These are phyloP conservation scores for Cricetomys ansorgei DNA, from an alignment of 2,113 vertebrate genomes.

Conservation along the genomic window DNA sequence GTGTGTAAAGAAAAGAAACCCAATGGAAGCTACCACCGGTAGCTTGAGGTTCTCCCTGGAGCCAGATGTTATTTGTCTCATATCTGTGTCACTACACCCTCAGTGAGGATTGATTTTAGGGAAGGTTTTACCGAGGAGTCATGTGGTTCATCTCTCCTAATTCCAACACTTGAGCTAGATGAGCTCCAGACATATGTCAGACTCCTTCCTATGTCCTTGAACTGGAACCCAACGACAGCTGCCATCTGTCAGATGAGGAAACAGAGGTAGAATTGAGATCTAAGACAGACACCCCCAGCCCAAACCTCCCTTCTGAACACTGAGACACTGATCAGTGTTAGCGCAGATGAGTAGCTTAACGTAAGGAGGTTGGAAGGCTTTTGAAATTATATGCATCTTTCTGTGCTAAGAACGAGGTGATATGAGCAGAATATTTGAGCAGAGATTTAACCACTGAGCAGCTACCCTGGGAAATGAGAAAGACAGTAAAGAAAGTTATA, in stretches of 20 bases:
- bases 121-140: background rate
- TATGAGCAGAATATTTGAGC: background rate
- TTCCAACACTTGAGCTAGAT: background rate
- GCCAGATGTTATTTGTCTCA: background rate
- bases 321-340: background rate
- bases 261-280: background rate
- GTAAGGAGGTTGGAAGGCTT: background rate
- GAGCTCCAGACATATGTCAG: background rate
- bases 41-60: background rate
- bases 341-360: background rate
- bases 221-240: background rate
- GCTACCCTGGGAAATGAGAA: background rate
- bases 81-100: background rate
- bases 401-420: background rate
- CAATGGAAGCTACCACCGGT: background rate
- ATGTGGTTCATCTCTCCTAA: background rate
- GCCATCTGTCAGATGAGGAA: background rate
- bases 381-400: background rate
- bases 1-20: background rate
- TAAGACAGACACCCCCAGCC: background rate
- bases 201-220: background rate
- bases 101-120: background rate
- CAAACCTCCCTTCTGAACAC: background rate
- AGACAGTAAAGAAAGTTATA: background rate
- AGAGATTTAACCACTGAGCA: slow-evolving; percentile 23